Percentiles rank a stretch among this genome's conserved stretches.
Evolutionary conservation across 2,888 invertebrate genomes (phyloP).

Genomic region (Stictocephala bisonia): DNA sequence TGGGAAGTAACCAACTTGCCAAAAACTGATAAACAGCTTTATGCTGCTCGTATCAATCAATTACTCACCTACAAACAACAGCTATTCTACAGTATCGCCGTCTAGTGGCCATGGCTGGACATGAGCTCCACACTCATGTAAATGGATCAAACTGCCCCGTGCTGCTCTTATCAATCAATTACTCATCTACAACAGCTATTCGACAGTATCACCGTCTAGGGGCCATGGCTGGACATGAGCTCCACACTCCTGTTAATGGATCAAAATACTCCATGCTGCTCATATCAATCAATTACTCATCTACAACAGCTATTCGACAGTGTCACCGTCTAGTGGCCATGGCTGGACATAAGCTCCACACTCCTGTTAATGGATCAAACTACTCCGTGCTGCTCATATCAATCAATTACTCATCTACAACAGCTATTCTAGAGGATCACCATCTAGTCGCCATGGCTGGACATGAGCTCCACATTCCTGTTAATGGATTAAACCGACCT

Average conservation of each 20-base stretch:
- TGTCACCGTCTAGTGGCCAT: conserved; percentile 75
- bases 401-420: conserved; percentile 66
- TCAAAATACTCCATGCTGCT: conserved; percentile 77
- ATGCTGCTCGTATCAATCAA: too few relatives aligned
- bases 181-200: conserved; percentile 71
- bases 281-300: conserved; percentile 61
- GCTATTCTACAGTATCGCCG: conserved; percentile 75
- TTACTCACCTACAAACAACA: conserved; percentile 70
- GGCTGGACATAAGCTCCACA: conserved; percentile 77
- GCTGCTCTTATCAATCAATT: not conserved
- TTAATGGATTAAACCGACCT: conserved; percentile 76
- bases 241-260: conserved; percentile 76
- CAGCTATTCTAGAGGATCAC: conserved; percentile 74
- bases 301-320: conserved; percentile 73
- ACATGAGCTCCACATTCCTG: conserved; percentile 77
- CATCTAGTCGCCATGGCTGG: conserved; percentile 75
- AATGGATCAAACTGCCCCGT: conserved; percentile 76
- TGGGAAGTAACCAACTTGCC: too few relatives aligned
- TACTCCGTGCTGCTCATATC: conserved; percentile 74
- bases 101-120: conserved; percentile 75
- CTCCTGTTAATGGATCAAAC: conserved; percentile 75
- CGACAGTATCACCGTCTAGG: conserved; percentile 75
- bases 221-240: conserved; percentile 76
- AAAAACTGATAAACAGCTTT: too few relatives aligned
- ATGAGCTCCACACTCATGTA: conserved; percentile 77